Evolutionary conservation across 2,113 vertebrate species (phyloP).

Genomic region (Festucalex cinctus): DNA sequence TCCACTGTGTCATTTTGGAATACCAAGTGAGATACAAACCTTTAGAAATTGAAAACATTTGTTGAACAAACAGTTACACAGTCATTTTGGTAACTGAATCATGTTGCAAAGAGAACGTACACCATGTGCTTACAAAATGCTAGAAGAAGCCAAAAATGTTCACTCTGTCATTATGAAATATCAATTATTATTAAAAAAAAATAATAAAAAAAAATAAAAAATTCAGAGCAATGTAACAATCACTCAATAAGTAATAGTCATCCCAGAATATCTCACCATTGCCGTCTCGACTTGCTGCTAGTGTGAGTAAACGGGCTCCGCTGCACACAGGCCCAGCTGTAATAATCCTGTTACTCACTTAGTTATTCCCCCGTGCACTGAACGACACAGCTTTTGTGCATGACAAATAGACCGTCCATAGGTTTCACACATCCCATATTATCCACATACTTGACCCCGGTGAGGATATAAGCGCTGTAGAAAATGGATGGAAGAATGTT

Average conservation of each 20-base stretch:
- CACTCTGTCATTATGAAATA: not conserved
- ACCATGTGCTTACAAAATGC: no score
- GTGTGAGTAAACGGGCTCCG: not conserved
- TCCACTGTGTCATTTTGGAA: not conserved
- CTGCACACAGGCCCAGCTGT: not conserved
- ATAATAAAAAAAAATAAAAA: not conserved
- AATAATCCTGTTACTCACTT: constrained; percentile 28
- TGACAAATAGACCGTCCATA: not conserved
- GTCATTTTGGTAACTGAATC: no score
- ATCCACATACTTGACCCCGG: not conserved
- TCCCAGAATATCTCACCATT: not conserved
- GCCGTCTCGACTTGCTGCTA: not conserved
- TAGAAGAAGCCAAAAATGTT: no score
- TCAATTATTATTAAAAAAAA: not conserved
- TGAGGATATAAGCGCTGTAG: not conserved
- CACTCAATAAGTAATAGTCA: not conserved
- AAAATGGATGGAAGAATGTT: not conserved
- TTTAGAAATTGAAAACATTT: no score
- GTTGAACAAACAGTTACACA: no score
- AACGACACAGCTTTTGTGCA: not conserved
- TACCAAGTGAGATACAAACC: no score
- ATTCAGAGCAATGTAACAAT: not conserved
- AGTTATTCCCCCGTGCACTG: not conserved
- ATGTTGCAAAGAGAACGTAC: no score
- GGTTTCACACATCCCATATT: not conserved